Evolutionary conservation across 2,113 vertebrate genomes (phyloP), one percentile per base, ranked within the genome.

Genomic region (Loxodonta africana): DNA sequence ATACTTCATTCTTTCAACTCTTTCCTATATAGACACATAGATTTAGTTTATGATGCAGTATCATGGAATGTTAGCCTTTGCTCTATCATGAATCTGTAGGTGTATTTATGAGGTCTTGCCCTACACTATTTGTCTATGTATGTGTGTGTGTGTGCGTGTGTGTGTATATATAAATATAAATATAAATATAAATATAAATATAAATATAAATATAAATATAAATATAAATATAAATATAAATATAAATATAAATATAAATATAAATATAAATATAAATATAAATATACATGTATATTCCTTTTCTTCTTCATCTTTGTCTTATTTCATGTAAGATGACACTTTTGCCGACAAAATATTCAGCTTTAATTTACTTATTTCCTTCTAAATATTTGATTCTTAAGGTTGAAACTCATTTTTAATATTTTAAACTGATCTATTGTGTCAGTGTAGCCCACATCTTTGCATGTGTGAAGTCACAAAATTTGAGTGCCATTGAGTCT

Each of bases 361-460:
- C 74, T 60, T 46, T n/a, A 51, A 48, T 14, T 14, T 84, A 44
- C 44, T 25, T 84, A 48, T 46, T 90, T 92, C 3, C 37, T 84
- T 37, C 18, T 85, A 71, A 78, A 51, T 51, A 83, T 51, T 87
- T 83, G 23, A 88, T 93, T 92, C 44, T 85, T 86, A 73, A 84
- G 15, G 25, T 37, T 53, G 14, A 82, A 53, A 78, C 11, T 73
- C 37, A 71, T 37, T 71, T 28, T 48, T 71, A 92, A 41, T 84
- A 41, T 82, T 94, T 95, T 85, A 71, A 86, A 89, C 37, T 26
- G 60, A 67, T 62, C 28, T 5, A 6, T 8, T 6, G 1, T 62
- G 30, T 60, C n/a, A 83, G 1, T 80, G 26, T 80, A 44, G 17
- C 20, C 21, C 14, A 60, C 2, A 18, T 81, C 10, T 77, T 89